These are phyloP conservation scores for Podargus strigoides DNA, from an alignment of 2,797 vertebrate species.

Conservation along the genomic window DNA sequence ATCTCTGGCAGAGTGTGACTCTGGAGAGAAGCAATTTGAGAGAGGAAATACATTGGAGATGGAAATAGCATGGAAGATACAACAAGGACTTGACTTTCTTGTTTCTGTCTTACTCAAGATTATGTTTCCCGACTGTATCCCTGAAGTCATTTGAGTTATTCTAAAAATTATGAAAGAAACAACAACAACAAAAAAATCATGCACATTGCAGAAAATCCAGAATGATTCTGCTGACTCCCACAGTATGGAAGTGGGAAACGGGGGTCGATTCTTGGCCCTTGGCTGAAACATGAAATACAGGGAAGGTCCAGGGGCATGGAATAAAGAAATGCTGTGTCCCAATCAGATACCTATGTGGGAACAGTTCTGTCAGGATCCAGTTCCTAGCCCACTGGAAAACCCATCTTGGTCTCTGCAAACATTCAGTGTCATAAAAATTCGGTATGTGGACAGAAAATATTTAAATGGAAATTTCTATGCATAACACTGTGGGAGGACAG, in stretches of 20 bases:
- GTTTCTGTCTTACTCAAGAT: conserved; percentile 34
- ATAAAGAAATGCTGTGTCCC: background rate
- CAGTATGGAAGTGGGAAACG: background rate
- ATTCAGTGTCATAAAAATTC: background rate
- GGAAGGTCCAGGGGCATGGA: background rate
- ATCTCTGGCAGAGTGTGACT: conserved; percentile 61
- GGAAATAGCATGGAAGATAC: conserved; percentile 57
- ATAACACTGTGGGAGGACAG: fast-evolving
- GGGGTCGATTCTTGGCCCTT: background rate
- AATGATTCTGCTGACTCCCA: background rate
- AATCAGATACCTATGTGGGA: fast-evolving
- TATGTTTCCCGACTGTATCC: conserved; percentile 18
- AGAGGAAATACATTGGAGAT: conserved; percentile 48
- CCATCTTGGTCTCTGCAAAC: background rate
- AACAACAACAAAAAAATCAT: background rate
- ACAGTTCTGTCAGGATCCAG: background rate
- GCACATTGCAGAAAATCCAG: background rate
- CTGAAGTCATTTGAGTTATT: background rate
- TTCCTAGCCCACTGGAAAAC: background rate
- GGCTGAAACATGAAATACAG: background rate
- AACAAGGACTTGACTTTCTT: conserved; percentile 5
- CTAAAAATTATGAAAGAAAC: background rate
- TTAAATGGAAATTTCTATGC: background rate
- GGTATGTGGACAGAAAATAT: background rate
- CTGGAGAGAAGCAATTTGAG: conserved; percentile 48